These are phyloP conservation scores for Lipophrys pholis DNA, from an alignment of 2,113 vertebrate species.

Conservation along the genomic window DNA sequence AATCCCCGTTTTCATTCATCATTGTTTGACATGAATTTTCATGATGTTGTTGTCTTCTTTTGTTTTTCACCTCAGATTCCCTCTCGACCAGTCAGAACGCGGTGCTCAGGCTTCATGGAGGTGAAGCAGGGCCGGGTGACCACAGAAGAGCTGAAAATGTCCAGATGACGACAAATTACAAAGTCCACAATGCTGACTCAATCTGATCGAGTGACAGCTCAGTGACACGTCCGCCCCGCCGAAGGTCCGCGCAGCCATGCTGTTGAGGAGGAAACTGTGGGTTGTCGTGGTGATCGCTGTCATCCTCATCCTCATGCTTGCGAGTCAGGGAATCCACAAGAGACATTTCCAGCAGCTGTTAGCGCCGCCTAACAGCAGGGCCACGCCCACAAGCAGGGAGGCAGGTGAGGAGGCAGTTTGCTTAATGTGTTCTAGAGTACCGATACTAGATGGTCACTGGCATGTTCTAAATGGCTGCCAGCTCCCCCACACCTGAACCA, in stretches of 20 bases:
- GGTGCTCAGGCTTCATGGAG: constrained; percentile 18
- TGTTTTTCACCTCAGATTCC: constrained; percentile 3
- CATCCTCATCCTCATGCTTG: constrained; percentile 80
- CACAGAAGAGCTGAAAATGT: constrained; percentile 1
- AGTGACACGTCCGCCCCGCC: background rate
- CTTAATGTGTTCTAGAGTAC: too few relatives aligned
- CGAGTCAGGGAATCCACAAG: constrained; percentile 74
- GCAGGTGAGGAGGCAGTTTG: constrained; percentile 43
- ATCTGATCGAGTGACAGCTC: constrained; percentile 9
- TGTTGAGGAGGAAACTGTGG: constrained; percentile 76
- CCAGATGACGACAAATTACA: constrained; percentile 44
- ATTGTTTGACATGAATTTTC: background rate
- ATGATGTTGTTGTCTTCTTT: background rate
- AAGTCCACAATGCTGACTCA: constrained; percentile 24
- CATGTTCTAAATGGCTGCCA: too few relatives aligned
- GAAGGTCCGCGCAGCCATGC: constrained; percentile 61
- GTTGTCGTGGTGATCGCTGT: constrained; percentile 44
- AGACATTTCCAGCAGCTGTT: constrained; percentile 33
- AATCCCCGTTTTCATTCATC: too few relatives aligned
- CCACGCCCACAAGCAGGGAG: constrained; percentile 16
- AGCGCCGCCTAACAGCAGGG: background rate
- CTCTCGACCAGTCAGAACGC: constrained; percentile 13
- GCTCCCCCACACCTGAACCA: too few relatives aligned
- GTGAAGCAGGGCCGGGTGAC: background rate
- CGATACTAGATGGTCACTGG: too few relatives aligned